Evolutionary conservation across 2,797 vertebrate species (phyloP).

Genomic region (Smutsia temminckii): DNA sequence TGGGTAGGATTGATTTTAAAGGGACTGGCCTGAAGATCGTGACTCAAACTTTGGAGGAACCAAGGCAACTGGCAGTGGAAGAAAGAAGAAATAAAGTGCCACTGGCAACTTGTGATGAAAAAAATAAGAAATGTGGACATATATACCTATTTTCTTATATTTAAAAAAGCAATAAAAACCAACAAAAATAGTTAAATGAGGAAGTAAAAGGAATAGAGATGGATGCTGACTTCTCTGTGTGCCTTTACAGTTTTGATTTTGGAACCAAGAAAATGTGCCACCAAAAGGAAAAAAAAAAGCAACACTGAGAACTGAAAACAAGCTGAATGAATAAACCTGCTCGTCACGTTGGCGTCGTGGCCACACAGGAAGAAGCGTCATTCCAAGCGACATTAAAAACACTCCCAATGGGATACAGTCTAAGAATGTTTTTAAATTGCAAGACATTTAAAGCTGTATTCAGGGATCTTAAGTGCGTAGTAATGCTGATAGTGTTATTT

Average conservation of each 20-base stretch:
- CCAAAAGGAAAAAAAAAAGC: neutral
- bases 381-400: neutral
- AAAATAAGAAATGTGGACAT: neutral
- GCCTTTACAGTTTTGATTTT: neutral
- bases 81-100: too few relatives aligned
- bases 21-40: too few relatives aligned
- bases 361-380: neutral
- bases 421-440: neutral
- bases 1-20: too few relatives aligned
- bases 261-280: neutral
- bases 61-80: too few relatives aligned
- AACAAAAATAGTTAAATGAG: neutral
- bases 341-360: too few relatives aligned
- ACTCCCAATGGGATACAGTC: neutral
- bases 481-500: neutral
- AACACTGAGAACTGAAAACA: neutral
- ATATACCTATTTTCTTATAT: neutral
- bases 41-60: too few relatives aligned
- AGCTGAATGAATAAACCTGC: neutral
- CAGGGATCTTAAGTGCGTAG: neutral
- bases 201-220: neutral
- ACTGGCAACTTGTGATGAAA: too few relatives aligned
- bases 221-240: neutral
- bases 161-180: neutral
- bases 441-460: neutral